Evolutionary conservation across 2,797 vertebrate genomes (phyloP).

Genomic region (Dermochelys coriacea): DNA sequence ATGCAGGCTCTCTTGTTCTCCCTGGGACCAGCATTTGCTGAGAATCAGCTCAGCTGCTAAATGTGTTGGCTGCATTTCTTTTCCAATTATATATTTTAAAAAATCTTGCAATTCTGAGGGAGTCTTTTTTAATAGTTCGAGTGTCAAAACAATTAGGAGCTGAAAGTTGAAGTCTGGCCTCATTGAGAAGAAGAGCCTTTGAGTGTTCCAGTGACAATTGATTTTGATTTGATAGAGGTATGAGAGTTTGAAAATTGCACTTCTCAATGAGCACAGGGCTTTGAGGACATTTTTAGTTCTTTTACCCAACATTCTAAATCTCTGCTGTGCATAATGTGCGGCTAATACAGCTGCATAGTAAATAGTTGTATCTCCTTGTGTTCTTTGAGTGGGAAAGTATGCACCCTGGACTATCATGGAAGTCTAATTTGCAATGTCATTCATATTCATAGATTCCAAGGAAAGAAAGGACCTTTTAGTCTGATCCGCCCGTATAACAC

Average conservation of each 20-base stretch:
- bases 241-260: not conserved
- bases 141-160: not conserved
- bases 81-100: not conserved
- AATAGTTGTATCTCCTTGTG: not conserved
- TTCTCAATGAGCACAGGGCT: not conserved
- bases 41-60: not conserved
- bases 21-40: not conserved
- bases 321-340: rapidly evolving
- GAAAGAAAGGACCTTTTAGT: not conserved
- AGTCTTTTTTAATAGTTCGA: not conserved
- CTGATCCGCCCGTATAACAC: not conserved
- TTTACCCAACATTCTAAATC: not conserved
- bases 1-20: not conserved
- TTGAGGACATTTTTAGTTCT: not conserved
- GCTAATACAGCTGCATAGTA: not conserved
- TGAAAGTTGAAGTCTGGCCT: not conserved
- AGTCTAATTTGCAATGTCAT: not conserved
- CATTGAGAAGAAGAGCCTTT: not conserved
- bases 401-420: not conserved
- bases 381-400: not conserved
- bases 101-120: not conserved
- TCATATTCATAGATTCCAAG: not conserved
- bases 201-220: not conserved
- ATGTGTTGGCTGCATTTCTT: not conserved
- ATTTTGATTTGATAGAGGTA: not conserved